Evolutionary conservation across 2,797 vertebrate species (phyloP).

Genomic region (Gymnoscopelus microlampas): DNA sequence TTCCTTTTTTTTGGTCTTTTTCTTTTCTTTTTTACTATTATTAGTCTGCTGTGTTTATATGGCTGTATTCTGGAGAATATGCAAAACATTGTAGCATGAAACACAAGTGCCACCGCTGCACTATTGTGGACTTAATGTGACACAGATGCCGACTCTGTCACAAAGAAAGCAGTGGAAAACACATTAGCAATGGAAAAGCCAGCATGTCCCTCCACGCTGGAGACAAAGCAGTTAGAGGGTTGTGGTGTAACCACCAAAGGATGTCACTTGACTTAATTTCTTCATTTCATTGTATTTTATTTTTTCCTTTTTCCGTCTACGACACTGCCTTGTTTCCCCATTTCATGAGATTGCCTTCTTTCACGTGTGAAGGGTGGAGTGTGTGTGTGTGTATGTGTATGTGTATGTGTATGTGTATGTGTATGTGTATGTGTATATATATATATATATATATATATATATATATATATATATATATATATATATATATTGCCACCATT

Average conservation of each 20-base stretch:
- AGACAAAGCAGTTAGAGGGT: constrained; percentile 74
- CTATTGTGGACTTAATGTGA: constrained; percentile 75
- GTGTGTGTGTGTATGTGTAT: too few species aligned
- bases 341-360: constrained; percentile 31
- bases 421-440: too few species aligned
- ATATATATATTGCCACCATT: too few species aligned
- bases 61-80: constrained; percentile 75
- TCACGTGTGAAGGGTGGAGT: neutral
- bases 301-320: too few species aligned
- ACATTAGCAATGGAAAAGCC: constrained; percentile 71
- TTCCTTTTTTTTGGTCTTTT: constrained; percentile 63
- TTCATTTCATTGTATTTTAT: constrained; percentile 12
- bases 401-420: too few species aligned
- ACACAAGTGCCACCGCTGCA: constrained; percentile 57
- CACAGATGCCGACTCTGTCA: constrained; percentile 75
- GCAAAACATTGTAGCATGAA: constrained; percentile 71
- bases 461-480: too few species aligned
- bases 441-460: too few species aligned
- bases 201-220: constrained; percentile 65
- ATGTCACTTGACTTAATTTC: constrained; percentile 53
- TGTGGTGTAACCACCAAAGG: constrained; percentile 66
- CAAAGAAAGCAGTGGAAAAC: constrained; percentile 67
- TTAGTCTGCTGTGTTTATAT: constrained; percentile 68
- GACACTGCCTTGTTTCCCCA: constrained; percentile 34
- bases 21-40: neutral